Evolutionary conservation across 2,888 invertebrate species (phyloP).

Genomic region (Argynnis bischoffii): DNA sequence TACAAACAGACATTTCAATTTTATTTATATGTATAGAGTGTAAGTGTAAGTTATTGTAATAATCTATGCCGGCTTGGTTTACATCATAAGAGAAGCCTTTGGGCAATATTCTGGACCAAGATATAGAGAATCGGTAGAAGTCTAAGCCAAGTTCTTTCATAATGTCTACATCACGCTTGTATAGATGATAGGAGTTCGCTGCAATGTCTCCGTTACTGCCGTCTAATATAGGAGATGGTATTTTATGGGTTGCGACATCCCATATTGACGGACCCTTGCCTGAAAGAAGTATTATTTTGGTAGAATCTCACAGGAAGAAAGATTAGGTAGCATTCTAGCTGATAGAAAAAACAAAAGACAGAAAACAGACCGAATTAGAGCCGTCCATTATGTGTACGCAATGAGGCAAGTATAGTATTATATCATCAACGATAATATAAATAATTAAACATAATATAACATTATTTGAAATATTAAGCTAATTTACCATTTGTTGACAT

Average conservation of each 20-base stretch:
- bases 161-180: slow-evolving; percentile 77
- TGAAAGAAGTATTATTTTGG: slow-evolving; percentile 46
- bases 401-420: too few species aligned
- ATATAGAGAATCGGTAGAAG: slow-evolving; percentile 82
- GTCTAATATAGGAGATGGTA: slow-evolving; percentile 54
- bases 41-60: slow-evolving; percentile 86
- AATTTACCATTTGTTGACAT: too few species aligned
- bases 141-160: slow-evolving; percentile 70
- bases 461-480: too few species aligned
- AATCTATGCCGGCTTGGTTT: slow-evolving; percentile 84
- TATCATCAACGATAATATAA: too few species aligned
- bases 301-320: too few species aligned
- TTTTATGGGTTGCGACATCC: slow-evolving; percentile 65
- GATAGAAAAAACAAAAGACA: too few species aligned
- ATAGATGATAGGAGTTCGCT: slow-evolving; percentile 83
- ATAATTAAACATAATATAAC: too few species aligned
- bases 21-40: too few species aligned
- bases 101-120: slow-evolving; percentile 86
- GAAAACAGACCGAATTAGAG: not conserved
- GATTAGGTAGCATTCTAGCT: too few species aligned
- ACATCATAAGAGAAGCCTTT: slow-evolving; percentile 76
- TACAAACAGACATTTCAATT: too few species aligned
- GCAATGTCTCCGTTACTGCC: slow-evolving; percentile 76
- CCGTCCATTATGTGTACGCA: too few species aligned
- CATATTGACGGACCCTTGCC: slow-evolving; percentile 83